Conservation (phyloP, 2,888 invertebrate genomes). For the Trissolcus japonicus region DNA sequence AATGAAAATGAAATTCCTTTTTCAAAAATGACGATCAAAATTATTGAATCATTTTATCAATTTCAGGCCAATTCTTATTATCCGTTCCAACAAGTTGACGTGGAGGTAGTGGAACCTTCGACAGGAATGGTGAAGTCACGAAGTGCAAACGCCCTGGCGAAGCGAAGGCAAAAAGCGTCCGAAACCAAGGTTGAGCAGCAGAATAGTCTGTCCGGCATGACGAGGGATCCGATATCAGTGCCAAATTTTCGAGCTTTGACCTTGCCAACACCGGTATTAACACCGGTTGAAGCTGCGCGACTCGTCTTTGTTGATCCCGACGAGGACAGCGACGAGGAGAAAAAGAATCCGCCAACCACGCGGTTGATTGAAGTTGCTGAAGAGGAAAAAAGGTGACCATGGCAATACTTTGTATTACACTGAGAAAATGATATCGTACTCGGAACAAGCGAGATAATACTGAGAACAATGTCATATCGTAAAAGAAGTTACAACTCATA, state of each 20-base stretch:
- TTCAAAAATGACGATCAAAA: too few species aligned
- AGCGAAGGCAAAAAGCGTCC: constrained; percentile 69
- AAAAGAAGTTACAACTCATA: too few species aligned
- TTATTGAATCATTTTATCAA: too few species aligned
- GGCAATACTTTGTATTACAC: too few species aligned
- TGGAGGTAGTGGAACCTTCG: constrained; percentile 71
- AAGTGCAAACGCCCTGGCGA: constrained; percentile 75
- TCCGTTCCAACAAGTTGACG: constrained; percentile 75
- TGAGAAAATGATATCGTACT: too few species aligned
- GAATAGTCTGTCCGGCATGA: constrained; percentile 71
- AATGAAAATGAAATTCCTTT: too few species aligned
- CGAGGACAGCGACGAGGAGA: constrained; percentile 78
- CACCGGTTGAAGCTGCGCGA: constrained; percentile 83
- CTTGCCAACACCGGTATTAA: constrained; percentile 81
- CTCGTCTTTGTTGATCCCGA: constrained; percentile 85
- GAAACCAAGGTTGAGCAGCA: constrained; percentile 60
- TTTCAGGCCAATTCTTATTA: constrained; percentile 74
- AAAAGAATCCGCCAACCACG: constrained; percentile 70
- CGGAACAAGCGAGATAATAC: too few species aligned
- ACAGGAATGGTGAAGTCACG: constrained; percentile 77
- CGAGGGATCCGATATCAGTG: constrained; percentile 84
- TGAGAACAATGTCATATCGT: too few species aligned
- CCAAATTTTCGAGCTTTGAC: constrained; percentile 84
- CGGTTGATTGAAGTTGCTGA: constrained; percentile 73
- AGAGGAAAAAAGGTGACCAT: constrained; percentile 66